These are phyloP conservation scores for Microctonus aethiopoides DNA, from an alignment of 2,888 invertebrate genomes.

Conservation along the genomic window DNA sequence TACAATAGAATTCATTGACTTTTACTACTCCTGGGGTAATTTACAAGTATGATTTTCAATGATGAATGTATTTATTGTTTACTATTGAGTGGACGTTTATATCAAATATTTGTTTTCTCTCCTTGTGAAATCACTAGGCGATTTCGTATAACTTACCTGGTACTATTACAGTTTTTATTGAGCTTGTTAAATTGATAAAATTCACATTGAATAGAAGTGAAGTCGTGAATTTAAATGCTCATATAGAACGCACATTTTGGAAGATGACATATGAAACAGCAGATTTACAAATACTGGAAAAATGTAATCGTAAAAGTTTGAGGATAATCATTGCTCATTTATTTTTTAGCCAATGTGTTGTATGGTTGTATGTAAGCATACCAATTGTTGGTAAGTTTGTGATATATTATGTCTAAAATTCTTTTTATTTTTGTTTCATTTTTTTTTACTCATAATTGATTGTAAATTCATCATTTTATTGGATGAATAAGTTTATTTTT, in stretches of 20 bases:
- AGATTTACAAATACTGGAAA: neutral
- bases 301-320: slow-evolving; percentile 18
- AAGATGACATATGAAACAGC: neutral
- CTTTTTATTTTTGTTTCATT: neutral
- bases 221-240: slow-evolving; percentile 21
- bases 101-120: neutral
- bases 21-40: slow-evolving; percentile 44
- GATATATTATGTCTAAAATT: neutral
- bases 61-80: neutral
- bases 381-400: slow-evolving; percentile 24
- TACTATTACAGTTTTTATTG: neutral
- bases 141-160: neutral
- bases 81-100: neutral
- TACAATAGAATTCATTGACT: slow-evolving; percentile 41
- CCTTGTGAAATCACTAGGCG: neutral
- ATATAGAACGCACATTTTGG: neutral
- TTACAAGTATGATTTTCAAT: slow-evolving; percentile 38
- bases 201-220: neutral
- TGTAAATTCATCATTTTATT: neutral
- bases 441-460: neutral
- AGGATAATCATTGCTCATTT: slow-evolving; percentile 10
- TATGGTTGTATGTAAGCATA: neutral
- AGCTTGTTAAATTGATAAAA: neutral
- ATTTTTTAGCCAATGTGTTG: slow-evolving; percentile 8
- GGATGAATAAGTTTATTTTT: neutral